Base-by-base conservation (phyloP, 2,888 invertebrate species). In the Amphipoea oculea region DNA sequence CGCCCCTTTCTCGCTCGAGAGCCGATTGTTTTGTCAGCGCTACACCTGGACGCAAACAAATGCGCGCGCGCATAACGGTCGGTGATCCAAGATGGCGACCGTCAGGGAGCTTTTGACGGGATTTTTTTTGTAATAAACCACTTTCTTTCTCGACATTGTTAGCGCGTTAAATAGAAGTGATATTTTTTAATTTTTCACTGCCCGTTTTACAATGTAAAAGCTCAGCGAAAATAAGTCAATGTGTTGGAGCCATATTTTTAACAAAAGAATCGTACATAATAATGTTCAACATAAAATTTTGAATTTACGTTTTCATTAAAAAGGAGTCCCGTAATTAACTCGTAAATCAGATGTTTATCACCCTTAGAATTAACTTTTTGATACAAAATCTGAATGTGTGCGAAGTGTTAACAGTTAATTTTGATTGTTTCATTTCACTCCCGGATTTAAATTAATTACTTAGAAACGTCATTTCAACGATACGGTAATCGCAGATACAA, bases 1-100 rank as follows among this genome's bases (percentile, higher is more conserved):
- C 96, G 96, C 95, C 95, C 95, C 92, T 93, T 95, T 95, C 92
- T 93, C 94, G 92, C 92, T 92, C 93, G 92, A 95, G 94, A 92
- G 94, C 91, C 95, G 95, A 96, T 96, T 97, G 97, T 97, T 97
- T 96, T 96, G 97, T 96, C 96, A 96, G 95, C 90, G 92, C 92
- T 95, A 96, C 97, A 97, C 97, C 96, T 96, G 96, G 96, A 95
- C 91, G 92, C 94, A 94, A 94, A 96, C 95, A 96, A 95, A 94
- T 93, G 95, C 94, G 95, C 91, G 92, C 92, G 92, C 93, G 92
- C 93, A 91, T 90, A 94, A 94, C 94, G 92, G 94, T 92, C 90
- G 92, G 93, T 88, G 89, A 93, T 91, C 89, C 94, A 95, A 94
- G 90, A 95, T 95, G 94, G 94, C 93, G 93, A 91, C 91, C 89